Evolutionary conservation across 2,888 invertebrate species (phyloP), one percentile per base, ranked within the genome.

Genomic region (Hymenopus coronatus): DNA sequence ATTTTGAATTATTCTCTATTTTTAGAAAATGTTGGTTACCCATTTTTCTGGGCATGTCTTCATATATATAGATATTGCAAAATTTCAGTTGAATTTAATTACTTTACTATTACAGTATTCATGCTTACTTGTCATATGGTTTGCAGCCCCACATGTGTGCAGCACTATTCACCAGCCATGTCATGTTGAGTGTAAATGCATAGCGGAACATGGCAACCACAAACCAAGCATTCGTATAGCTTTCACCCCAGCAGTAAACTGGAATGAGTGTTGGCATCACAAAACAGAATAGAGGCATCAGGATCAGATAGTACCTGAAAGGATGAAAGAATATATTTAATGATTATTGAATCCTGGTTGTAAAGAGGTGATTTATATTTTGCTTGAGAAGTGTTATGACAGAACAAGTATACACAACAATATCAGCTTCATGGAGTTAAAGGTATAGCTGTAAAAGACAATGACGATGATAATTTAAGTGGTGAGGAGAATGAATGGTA

Each of bases 151-250:
- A 97, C 92, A 96, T 95, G 94, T 98, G 98, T 1, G 98, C 98
- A 3, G 97, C 97, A 90, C 97, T 97, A 94, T 98, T 98, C 82
- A 98, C 98, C 90, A 97, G 94, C 98, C 98, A 98, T 1, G 98
- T 98, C 90, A 96, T 96, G 93, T 98, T 97, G 88, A 98, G 95
- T 85, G 96, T 96, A 92, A 96, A 95, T 54, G 96, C 94, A 94
- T 98, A 98, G 88, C 98, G 96, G 93, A 97, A 95, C 92, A 96
- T 94, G 28, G 96, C 95, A 88, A 95, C 95, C 83, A 96, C 95
- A 92, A 96, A 96, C 94, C 95, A 96, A 2, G 96, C 94, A 91
- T 96, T 96, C 82, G 93, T 90, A 93, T 95, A 95, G 1, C 94
- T 94, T 93, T 98, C 98, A 82, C 95, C 95, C 97, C 98, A 98